Evolutionary conservation across 2,888 invertebrate genomes (phyloP).

Genomic region (Hedya salicella): DNA sequence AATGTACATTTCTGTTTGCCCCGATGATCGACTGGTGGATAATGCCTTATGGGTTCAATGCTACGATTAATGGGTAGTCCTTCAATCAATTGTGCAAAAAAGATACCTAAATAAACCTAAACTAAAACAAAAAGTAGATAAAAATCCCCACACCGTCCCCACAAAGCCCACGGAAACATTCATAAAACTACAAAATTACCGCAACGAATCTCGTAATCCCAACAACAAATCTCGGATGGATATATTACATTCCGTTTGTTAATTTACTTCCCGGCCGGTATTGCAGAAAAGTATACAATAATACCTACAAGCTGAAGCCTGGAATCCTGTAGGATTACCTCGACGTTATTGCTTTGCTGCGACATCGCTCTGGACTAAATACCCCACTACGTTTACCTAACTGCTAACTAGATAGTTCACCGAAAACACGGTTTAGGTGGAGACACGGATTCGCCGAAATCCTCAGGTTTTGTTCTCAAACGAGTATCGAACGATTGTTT

Average conservation of each 20-base stretch:
- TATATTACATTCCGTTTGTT: slow-evolving; percentile 72
- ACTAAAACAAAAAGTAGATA: too few species aligned
- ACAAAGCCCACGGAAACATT: slow-evolving; percentile 24
- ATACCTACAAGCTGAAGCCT: slow-evolving; percentile 54
- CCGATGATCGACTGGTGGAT: too few species aligned
- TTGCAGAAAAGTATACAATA: slow-evolving; percentile 58
- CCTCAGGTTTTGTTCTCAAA: too few species aligned
- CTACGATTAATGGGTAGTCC: too few species aligned
- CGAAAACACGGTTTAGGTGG: slow-evolving; percentile 14
- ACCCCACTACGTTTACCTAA: slow-evolving; percentile 60
- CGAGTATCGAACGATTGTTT: neutral
- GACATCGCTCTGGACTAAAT: slow-evolving; percentile 49
- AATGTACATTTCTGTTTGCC: too few species aligned
- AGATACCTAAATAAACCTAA: too few species aligned
- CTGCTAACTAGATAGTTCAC: slow-evolving; percentile 49
- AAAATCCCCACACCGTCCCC: too few species aligned
- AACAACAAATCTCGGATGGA: slow-evolving; percentile 59
- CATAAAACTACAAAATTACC: slow-evolving; percentile 36
- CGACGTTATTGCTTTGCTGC: slow-evolving; percentile 64
- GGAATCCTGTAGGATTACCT: slow-evolving; percentile 68
- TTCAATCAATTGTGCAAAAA: too few species aligned
- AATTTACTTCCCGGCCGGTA: slow-evolving; percentile 63
- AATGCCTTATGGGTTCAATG: too few species aligned
- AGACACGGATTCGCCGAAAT: neutral
- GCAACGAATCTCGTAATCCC: slow-evolving; percentile 49